Conservation (phyloP, 1,140 invertebrate genomes). For the Drosophila grimshawi region DNA sequence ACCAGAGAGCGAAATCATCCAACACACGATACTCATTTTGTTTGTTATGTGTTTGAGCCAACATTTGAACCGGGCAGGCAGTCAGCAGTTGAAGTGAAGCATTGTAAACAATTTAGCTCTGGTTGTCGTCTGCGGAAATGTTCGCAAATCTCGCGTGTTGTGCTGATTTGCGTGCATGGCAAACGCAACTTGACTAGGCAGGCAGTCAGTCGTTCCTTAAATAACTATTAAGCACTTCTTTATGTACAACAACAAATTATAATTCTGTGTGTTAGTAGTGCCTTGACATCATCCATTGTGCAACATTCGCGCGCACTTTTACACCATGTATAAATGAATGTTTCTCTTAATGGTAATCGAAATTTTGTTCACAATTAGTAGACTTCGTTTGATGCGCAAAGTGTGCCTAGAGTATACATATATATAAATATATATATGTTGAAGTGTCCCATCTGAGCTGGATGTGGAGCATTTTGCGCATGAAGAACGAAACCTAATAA, state of each 20-base stretch:
- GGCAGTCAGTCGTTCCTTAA: conserved; percentile 51
- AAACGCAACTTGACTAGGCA: conserved; percentile 50
- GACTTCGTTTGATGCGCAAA: conserved; percentile 51
- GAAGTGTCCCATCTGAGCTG: background rate
- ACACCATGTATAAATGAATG: conserved; percentile 61
- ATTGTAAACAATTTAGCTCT: conserved; percentile 58
- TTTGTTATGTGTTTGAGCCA: conserved; percentile 36
- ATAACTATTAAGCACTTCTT: conserved; percentile 72
- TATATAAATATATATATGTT: too few relatives aligned
- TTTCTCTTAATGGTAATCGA: conserved; percentile 61
- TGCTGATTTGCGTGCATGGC: conserved; percentile 72
- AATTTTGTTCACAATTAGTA: conserved; percentile 65
- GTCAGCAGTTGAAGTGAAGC: conserved; percentile 33
- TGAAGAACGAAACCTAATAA: conserved; percentile 53
- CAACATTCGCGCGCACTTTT: conserved; percentile 21
- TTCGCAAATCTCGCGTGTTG: conserved; percentile 76
- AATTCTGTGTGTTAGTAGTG: conserved; percentile 59
- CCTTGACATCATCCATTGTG: conserved; percentile 40
- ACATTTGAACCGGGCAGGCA: conserved; percentile 51
- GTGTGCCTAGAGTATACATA: background rate
- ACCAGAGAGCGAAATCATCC: conserved; percentile 57
- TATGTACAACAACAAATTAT: conserved; percentile 65
- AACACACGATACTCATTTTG: conserved; percentile 32
- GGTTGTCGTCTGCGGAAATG: conserved; percentile 56
- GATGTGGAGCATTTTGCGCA: conserved; percentile 28